Base-by-base conservation (phyloP, 2,797 vertebrate genomes). In the Prionace glauca region DNA sequence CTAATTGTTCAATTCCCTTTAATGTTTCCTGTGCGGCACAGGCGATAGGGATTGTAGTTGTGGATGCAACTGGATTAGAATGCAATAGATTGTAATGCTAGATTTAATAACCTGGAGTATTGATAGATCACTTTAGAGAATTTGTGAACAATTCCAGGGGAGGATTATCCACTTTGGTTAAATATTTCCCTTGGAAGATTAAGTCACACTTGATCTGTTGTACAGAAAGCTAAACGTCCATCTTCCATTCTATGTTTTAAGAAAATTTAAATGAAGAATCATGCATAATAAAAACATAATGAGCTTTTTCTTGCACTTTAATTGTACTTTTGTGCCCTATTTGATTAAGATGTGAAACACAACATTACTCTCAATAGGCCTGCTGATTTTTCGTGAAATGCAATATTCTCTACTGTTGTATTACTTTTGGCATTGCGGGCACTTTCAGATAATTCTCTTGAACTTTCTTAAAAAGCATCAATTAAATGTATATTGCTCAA, bases 101-200 rank as follows among this genome's bases (percentile, higher is more conserved):
- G 65, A 92, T 69, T 92, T 69, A 36, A 92, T 92, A 92, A 10
- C n/a, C 65, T 69, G n/a, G n/a, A 41, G 62, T 92, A 92, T 69
- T 24, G 65, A 92, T 92, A 41, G n/a, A 92, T 69, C n/a, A 92
- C 65, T 92, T 92, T 41, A 22, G 90, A 92, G 90, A 92, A 92
- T 92, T 92, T 41, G 90, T 20, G 90, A 92, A 22, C 10, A 69
- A 41, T 92, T 69, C 69, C 62, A 92, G 20, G 14, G n/a, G 90
- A 36, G n/a, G 90, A 69, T 92, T 92, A 92, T 69, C 62, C 36
- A 41, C 90, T 92, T 92, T 92, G 90, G 5, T 92, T 36, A 92
- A 24, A 24, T 69, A 92, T 41, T 41, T 92, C 90, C 90, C 65
- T 69, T 62, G 36, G 90, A 65, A 69, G 62, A 41, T 92, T 92